Conservation (phyloP, 2,113 vertebrate species). For the Dipodomys stephensi region DNA sequence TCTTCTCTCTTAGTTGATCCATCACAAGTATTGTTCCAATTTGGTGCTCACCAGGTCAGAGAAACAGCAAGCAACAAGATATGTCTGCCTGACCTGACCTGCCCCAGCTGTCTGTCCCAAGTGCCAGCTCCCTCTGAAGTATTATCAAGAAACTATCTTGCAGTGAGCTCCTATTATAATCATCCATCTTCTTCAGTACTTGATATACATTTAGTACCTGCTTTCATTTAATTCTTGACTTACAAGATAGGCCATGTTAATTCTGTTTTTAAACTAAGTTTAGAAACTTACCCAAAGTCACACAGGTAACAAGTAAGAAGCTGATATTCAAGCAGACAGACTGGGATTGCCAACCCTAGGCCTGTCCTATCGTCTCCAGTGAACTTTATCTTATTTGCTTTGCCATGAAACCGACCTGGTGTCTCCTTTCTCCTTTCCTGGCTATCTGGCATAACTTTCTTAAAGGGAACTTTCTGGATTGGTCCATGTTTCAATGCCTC, state of each 20-base stretch:
- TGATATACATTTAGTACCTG: not conserved
- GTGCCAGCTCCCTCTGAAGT: not conserved
- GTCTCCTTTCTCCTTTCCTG: not conserved
- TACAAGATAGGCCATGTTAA: not conserved
- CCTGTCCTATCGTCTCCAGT: not conserved
- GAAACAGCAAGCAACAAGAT: not conserved
- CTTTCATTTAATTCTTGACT: constrained; percentile 4
- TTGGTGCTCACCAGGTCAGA: not conserved
- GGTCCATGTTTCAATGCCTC: no score
- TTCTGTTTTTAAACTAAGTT: not conserved
- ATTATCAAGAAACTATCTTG: not conserved
- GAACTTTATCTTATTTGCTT: not conserved
- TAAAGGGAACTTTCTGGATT: not conserved
- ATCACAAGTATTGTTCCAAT: not conserved
- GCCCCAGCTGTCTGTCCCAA: not conserved
- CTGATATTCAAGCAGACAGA: not conserved
- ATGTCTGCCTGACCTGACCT: not conserved
- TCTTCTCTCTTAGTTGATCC: fast-evolving
- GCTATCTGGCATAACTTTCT: not conserved
- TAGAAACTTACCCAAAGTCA: not conserved
- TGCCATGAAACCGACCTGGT: not conserved
- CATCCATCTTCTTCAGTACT: not conserved
- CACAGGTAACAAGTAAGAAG: not conserved
- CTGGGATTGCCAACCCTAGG: not conserved
- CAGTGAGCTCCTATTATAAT: not conserved